phyloP scores from a whole-genome alignment of 2,888 invertebrate genomes.

The Dicyrtoma fusca region DNA sequence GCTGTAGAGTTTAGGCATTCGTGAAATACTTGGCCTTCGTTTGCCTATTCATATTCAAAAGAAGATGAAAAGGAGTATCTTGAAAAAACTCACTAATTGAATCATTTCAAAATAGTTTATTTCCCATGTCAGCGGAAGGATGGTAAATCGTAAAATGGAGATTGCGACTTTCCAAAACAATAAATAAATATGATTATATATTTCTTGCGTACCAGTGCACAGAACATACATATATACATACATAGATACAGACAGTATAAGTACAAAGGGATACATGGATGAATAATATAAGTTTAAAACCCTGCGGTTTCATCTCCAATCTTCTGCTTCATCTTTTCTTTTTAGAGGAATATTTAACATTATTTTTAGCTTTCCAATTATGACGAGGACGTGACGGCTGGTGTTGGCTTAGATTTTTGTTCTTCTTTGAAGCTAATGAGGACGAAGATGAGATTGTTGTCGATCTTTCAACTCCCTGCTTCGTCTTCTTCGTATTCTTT shows the following conservation, averaged over 20 bases:
- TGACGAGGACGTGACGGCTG: slow-evolving; percentile 5
- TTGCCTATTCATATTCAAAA: slow-evolving; percentile 22
- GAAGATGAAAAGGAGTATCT: slow-evolving; percentile 17
- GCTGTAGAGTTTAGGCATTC: background rate
- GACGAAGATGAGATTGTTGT: slow-evolving; percentile 12
- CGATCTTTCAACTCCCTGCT: slow-evolving; percentile 14
- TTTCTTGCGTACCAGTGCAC: too few species aligned
- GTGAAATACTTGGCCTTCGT: slow-evolving; percentile 1
- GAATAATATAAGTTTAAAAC: slow-evolving; percentile 6
- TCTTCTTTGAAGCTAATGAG: background rate
- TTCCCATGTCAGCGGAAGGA: slow-evolving; percentile 14
- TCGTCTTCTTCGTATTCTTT: slow-evolving; percentile 13
- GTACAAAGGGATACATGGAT: too few species aligned
- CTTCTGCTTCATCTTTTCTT: background rate
- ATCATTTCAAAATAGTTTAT: slow-evolving; percentile 37
- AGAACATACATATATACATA: too few species aligned
- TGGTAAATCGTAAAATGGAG: background rate
- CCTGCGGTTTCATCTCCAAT: background rate
- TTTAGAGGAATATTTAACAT: slow-evolving; percentile 2
- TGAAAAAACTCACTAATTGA: slow-evolving; percentile 30
- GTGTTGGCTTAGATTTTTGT: slow-evolving; percentile 14
- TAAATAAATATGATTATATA: too few species aligned
- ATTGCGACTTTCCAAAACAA: too few species aligned
- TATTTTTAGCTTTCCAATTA: slow-evolving; percentile 28
- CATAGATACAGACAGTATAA: too few species aligned